Evolutionary conservation across 2,888 invertebrate genomes (phyloP), one percentile per base, ranked within the genome.

Genomic region (Philaethria dido): DNA sequence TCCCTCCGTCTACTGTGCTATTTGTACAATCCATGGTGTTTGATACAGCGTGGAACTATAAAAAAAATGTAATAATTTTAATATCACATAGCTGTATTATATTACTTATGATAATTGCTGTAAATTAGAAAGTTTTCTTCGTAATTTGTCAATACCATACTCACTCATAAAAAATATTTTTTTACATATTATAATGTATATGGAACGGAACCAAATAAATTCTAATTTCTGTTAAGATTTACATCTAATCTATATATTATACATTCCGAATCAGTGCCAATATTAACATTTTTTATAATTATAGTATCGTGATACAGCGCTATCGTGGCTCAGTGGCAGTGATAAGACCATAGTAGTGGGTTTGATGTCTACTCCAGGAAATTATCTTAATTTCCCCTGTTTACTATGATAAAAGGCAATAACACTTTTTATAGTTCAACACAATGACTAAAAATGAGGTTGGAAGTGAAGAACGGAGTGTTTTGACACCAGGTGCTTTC

Each of bases 261-360:
- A n/a, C 50, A 9, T n/a, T n/a, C 29, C 16, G 29, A 16, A 52
- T 16, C 29, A 16, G 33, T 52, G 29, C 16, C 29, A 52, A 29
- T 52, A 52, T 52, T 52, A 52, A 16, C 29, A 52, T 11, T 52
- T 16, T 33, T 52, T 33, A 29, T 52, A 29, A 33, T 16, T 52
- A 16, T 11, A 29, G n/a, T 50, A 50, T 33, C 13, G 13, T 2
- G 3, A 16, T 48, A 25, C 0, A 13, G 6, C 8, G 5, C 29
- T 1, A 9, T 29, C 16, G 13, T 52, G 29, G 29, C 29, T 1
- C 29, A 29, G 5, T n/a, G 48, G 14, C 13, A 8, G 9, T 33
- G 8, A 33, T 1, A 33, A 25, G 25, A 25, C 5, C 5, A 2
- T 25, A 4, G 25, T 25, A n/a, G n/a, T n/a, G n/a, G 25, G 25